phyloP scores from a whole-genome alignment of 2,888 invertebrate species.

The Dolichomitus sp. region DNA sequence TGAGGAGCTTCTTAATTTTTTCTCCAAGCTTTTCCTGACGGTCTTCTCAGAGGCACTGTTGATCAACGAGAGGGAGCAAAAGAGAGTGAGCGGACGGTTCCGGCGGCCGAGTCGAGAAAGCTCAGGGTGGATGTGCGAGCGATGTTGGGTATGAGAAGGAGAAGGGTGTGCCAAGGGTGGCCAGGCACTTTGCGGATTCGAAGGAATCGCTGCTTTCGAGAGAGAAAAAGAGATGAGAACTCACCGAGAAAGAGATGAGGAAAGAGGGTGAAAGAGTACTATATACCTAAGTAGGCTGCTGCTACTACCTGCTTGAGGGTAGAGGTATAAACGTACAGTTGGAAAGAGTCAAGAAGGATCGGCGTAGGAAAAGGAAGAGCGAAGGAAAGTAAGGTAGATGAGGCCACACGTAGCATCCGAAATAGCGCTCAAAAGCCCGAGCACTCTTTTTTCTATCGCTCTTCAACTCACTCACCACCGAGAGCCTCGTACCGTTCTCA shows the following conservation, averaged over 20 bases:
- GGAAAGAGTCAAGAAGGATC: conserved; percentile 45
- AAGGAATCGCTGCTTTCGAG: conserved; percentile 55
- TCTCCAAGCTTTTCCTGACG: conserved; percentile 33
- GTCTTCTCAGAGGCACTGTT: conserved; percentile 20
- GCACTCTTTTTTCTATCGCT: conserved; percentile 41
- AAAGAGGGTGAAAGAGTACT: conserved; percentile 54
- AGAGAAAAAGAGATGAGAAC: conserved; percentile 34
- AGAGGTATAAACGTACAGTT: conserved; percentile 35
- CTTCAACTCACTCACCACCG: conserved; percentile 4
- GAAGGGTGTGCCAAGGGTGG: conserved; percentile 44
- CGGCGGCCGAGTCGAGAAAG: conserved; percentile 48
- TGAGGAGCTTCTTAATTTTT: conserved; percentile 80
- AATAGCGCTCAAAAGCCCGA: conserved; percentile 74
- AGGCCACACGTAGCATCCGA: conserved; percentile 74
- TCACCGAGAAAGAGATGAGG: conserved; percentile 23
- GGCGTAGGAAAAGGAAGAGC: conserved; percentile 62
- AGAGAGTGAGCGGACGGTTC: conserved; percentile 44
- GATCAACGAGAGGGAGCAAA: conserved; percentile 55
- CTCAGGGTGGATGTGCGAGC: conserved; percentile 21
- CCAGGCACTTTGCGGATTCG: conserved; percentile 70
- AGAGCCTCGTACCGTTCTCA: conserved; percentile 5
- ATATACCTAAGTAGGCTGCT: conserved; percentile 49
- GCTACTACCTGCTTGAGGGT: conserved; percentile 20
- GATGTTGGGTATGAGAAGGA: background rate
- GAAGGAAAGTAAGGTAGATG: conserved; percentile 54